Percentiles rank a stretch among this genome's conserved stretches.
These are phyloP conservation scores for Pristionchus exspectatus DNA, from an alignment of 2,888 invertebrate genomes.

Conservation along the genomic window DNA sequence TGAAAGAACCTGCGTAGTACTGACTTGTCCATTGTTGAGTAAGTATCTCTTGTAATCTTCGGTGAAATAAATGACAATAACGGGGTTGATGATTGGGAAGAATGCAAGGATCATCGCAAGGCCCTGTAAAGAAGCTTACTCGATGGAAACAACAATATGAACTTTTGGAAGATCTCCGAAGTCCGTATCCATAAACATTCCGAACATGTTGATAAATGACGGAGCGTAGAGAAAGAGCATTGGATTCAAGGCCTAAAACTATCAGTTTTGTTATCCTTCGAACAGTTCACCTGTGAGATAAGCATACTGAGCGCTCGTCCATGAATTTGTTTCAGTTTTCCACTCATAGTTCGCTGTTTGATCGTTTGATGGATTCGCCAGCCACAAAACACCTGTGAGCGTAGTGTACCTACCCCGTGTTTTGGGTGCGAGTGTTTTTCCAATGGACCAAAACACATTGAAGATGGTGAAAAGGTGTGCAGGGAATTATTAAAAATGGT, in stretches of 20 bases:
- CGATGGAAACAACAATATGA: neutral
- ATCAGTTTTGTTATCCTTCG: too few species aligned
- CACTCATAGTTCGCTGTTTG: neutral
- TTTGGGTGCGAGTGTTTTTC: neutral
- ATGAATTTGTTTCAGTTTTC: neutral
- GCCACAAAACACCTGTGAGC: neutral
- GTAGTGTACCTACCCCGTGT: neutral
- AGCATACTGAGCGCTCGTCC: neutral
- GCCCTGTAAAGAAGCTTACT: neutral
- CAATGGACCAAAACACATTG: neutral
- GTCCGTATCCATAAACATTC: constrained; percentile 20
- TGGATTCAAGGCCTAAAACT: neutral
- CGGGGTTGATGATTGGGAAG: neutral
- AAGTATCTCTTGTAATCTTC: too few species aligned
- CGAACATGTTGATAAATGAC: neutral
- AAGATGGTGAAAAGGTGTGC: neutral
- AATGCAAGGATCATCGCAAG: neutral
- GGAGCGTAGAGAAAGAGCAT: neutral
- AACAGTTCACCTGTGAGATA: neutral
- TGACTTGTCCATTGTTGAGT: too few species aligned
- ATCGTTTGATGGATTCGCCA: neutral
- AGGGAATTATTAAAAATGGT: too few species aligned
- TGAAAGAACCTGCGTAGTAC: too few species aligned
- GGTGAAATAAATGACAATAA: neutral
- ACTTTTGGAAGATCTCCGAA: neutral